These are phyloP conservation scores for Halcyon leucocephala DNA, from an alignment of 2,797 vertebrate genomes.

Conservation along the genomic window DNA sequence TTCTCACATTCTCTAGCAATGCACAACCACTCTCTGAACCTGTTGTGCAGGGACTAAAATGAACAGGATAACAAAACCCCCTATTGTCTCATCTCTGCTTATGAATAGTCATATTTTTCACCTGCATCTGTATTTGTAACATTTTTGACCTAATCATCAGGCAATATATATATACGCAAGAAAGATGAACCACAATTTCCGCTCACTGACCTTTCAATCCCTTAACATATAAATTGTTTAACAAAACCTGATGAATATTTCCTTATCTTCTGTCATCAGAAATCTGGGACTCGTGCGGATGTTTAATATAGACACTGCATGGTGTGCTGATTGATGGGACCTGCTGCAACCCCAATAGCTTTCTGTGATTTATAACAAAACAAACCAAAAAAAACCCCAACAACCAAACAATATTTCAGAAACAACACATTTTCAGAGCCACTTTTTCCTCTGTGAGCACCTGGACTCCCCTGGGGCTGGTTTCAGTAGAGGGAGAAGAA, in stretches of 20 bases:
- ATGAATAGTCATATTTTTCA: conserved; percentile 5
- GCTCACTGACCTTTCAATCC: background rate
- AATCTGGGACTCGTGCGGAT: background rate
- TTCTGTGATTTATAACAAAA: conserved; percentile 1
- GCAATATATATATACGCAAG: background rate
- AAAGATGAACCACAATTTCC: conserved; percentile 1
- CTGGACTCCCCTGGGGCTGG: background rate
- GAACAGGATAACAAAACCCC: background rate
- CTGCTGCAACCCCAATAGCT: background rate
- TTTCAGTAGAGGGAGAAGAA: background rate
- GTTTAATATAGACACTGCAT: conserved; percentile 5
- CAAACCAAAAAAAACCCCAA: background rate
- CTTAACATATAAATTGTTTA: conserved; percentile 18
- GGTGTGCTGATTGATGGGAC: conserved; percentile 18
- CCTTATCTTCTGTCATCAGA: background rate
- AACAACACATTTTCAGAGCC: background rate
- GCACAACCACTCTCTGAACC: background rate
- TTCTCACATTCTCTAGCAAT: background rate
- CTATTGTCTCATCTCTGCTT: background rate
- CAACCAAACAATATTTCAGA: background rate
- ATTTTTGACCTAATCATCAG: conserved; percentile 21
- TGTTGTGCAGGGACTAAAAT: background rate
- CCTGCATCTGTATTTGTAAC: background rate
- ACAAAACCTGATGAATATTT: conserved; percentile 34
- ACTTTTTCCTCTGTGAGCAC: rapidly evolving